Evolutionary conservation across 2,797 vertebrate genomes (phyloP).

Genomic region (Philypnodon macrostomus): DNA sequence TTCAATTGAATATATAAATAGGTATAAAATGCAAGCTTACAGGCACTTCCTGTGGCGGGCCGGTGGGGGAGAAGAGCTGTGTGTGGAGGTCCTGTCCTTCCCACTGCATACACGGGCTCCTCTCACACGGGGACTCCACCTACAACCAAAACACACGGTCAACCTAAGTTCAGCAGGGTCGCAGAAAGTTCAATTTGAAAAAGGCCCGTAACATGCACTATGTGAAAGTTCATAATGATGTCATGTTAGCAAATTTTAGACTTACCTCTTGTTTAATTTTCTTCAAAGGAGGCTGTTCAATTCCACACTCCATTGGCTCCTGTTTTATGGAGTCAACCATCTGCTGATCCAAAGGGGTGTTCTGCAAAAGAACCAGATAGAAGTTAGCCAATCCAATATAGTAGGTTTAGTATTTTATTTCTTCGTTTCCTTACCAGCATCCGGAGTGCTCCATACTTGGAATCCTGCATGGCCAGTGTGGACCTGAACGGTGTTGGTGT

Average conservation of each 20-base stretch:
- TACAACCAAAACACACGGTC: conserved; percentile 50
- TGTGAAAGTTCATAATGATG: neutral
- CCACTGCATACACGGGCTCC: conserved; percentile 89
- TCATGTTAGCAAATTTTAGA: conserved; percentile 33
- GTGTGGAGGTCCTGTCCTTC: conserved; percentile 87
- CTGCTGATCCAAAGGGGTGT: conserved; percentile 84
- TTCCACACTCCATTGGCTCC: conserved; percentile 89
- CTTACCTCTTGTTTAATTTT: conserved; percentile 99
- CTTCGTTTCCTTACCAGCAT: conserved; percentile 81
- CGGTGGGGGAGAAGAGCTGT: conserved; percentile 86
- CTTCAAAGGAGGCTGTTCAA: conserved; percentile 88
- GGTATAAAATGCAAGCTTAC: conserved; percentile 74
- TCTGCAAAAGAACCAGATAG: conserved; percentile 72
- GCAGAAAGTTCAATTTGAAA: neutral
- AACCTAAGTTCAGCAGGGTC: neutral
- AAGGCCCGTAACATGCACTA: neutral
- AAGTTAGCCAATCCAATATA: conserved; percentile 19
- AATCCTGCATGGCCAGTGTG: conserved; percentile 84
- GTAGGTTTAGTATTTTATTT: neutral
- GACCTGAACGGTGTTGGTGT: conserved; percentile 94
- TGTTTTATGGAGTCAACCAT: conserved; percentile 91
- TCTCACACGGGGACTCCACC: conserved; percentile 89
- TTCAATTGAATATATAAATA: no score
- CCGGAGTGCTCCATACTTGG: conserved; percentile 90
- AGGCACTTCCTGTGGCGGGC: conserved; percentile 82